A percentile compares a stretch with the other conserved stretches of the same genome.
Conservation (phyloP, 2,888 invertebrate species). For the Drymonia ruficornis region DNA sequence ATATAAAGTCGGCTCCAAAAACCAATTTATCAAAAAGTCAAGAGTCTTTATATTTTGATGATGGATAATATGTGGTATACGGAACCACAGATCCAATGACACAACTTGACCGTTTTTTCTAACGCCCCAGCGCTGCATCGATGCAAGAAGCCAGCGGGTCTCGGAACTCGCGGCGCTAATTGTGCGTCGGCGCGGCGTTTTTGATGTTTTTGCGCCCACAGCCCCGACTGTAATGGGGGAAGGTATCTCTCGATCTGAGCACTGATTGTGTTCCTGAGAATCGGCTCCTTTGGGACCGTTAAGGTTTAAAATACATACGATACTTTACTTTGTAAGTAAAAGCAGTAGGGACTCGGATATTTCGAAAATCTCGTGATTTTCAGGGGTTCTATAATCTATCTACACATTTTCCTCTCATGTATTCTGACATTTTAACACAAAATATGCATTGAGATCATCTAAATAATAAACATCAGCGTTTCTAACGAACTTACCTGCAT, state of each 20-base stretch:
- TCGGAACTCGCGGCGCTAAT: constrained; percentile 61
- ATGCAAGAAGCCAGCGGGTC: constrained; percentile 42
- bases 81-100: neutral
- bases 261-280: constrained; percentile 33
- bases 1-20: too few species aligned
- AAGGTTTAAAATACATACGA: neutral
- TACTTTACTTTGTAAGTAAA: neutral
- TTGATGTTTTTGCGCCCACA: constrained; percentile 53
- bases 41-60: too few species aligned
- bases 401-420: neutral
- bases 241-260: constrained; percentile 39
- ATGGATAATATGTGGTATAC: neutral
- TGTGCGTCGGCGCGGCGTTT: constrained; percentile 63
- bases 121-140: constrained; percentile 21
- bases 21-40: too few species aligned
- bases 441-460: constrained; percentile 2
- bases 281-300: constrained; percentile 1
- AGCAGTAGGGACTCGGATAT: too few species aligned
- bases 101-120: constrained; percentile 4
- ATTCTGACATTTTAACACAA: neutral
- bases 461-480: neutral
- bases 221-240: constrained; percentile 28
- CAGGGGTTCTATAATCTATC: too few species aligned
- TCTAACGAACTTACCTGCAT: neutral
- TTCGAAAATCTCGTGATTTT: too few species aligned